phyloP scores from a whole-genome alignment of 2,797 vertebrate genomes.

The Geotrypetes seraphini region DNA sequence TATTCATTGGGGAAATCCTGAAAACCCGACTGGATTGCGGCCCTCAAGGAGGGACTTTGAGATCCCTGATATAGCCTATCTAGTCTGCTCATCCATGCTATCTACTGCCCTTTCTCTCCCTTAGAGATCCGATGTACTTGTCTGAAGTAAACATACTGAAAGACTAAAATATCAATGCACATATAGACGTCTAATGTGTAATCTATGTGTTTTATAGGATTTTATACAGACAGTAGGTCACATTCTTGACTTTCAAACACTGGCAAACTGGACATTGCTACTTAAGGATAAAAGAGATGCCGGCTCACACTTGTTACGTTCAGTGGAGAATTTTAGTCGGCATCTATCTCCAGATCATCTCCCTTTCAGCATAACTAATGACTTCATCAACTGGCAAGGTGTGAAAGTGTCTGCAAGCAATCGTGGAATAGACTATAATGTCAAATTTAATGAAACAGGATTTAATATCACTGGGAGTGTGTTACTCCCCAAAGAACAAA shows the following conservation, averaged over 20 bases:
- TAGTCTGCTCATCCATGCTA: too few species aligned
- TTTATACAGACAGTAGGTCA: constrained; percentile 18
- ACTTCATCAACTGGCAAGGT: constrained; percentile 21
- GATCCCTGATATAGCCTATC: too few species aligned
- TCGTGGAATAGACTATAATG: constrained; percentile 4
- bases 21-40: too few species aligned
- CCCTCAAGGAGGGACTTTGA: too few species aligned
- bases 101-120: too few species aligned
- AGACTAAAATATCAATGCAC: too few species aligned
- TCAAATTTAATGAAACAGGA: neutral
- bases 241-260: constrained; percentile 11
- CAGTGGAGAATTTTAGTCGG: constrained; percentile 19
- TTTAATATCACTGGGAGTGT: neutral
- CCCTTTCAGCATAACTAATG: constrained; percentile 9
- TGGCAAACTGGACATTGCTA: constrained; percentile 22
- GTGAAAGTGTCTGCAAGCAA: neutral
- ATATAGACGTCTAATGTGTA: too few species aligned
- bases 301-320: constrained; percentile 15
- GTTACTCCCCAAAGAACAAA: constrained; percentile 16
- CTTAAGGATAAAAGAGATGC: neutral
- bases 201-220: constrained; percentile 17
- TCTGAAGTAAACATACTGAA: too few species aligned
- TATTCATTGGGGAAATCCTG: too few species aligned
- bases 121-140: too few species aligned
- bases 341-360: constrained; percentile 8